Conservation (phyloP, 2,888 invertebrate species). For the Sialis lutaria region DNA sequence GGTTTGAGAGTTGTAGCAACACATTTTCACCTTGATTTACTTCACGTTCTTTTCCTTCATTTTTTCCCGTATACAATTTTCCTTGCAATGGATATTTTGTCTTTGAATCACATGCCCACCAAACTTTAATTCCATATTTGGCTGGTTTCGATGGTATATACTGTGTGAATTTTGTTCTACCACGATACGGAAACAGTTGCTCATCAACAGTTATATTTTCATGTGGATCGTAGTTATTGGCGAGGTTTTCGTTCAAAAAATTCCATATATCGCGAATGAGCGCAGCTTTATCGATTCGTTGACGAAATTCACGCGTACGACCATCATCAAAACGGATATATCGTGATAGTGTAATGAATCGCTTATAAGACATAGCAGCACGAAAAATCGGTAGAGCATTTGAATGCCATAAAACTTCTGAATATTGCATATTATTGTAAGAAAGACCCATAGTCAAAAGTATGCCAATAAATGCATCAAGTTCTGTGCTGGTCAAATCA, state of each 20-base stretch:
- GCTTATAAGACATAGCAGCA: conserved; percentile 1
- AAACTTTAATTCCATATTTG: conserved; percentile 16
- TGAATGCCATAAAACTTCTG: conserved; percentile 9
- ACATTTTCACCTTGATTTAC: background rate
- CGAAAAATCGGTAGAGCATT: conserved; percentile 9
- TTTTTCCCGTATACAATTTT: conserved; percentile 13
- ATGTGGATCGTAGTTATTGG: background rate
- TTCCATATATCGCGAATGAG: background rate
- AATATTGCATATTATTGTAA: conserved; percentile 6
- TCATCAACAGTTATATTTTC: background rate
- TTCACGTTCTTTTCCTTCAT: background rate
- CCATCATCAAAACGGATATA: background rate
- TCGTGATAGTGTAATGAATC: background rate
- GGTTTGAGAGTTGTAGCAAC: background rate
- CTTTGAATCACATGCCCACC: conserved; percentile 15
- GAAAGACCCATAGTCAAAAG: conserved; percentile 9
- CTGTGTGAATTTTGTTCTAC: conserved; percentile 14
- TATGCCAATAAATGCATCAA: background rate
- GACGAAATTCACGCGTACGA: background rate
- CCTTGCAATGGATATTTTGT: conserved; percentile 13
- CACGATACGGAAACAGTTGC: conserved; percentile 9
- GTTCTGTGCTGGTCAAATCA: background rate
- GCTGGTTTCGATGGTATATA: conserved; percentile 15
- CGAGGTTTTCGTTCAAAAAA: background rate
- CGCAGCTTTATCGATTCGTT: background rate